phyloP scores from a whole-genome alignment of 2,797 vertebrate genomes.

The Erpetoichthys calabaricus region DNA sequence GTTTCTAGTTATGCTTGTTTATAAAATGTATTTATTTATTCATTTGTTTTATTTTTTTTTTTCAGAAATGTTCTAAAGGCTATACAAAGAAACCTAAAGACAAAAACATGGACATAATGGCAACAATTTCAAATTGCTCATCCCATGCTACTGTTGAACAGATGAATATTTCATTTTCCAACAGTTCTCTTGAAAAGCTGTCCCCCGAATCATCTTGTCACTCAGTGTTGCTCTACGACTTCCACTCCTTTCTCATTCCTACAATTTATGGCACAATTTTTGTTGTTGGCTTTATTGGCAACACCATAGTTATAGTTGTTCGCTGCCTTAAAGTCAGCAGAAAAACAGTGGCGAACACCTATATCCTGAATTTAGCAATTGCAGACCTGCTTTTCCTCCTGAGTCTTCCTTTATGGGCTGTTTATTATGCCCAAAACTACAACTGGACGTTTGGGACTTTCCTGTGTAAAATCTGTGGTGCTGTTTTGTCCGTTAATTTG shows the following conservation, averaged over 20 bases:
- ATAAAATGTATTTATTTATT: too few relatives aligned
- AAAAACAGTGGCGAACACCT: slow-evolving; percentile 65
- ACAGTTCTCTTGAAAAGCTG: too few relatives aligned
- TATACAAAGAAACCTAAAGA: too few relatives aligned
- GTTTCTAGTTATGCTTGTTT: too few relatives aligned
- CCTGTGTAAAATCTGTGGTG: slow-evolving; percentile 71
- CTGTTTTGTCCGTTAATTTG: slow-evolving; percentile 65
- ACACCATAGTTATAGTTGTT: slow-evolving; percentile 60
- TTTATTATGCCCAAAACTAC: slow-evolving; percentile 64
- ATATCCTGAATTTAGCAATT: slow-evolving; percentile 73
- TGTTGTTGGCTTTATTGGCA: slow-evolving; percentile 57
- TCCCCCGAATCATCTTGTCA: slow-evolving; percentile 23
- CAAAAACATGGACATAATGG: too few relatives aligned
- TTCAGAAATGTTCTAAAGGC: too few relatives aligned
- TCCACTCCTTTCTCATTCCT: slow-evolving; percentile 62
- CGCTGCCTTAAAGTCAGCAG: slow-evolving; percentile 47
- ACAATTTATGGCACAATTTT: slow-evolving; percentile 60
- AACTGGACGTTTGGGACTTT: slow-evolving; percentile 68
- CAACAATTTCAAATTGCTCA: too few relatives aligned
- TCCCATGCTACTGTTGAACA: too few relatives aligned
- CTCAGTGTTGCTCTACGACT: slow-evolving; percentile 21
- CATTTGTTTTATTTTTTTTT: too few relatives aligned
- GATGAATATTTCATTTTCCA: too few relatives aligned
- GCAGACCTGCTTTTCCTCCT: slow-evolving; percentile 69
- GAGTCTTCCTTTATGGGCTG: slow-evolving; percentile 74